Conservation (phyloP, 2,888 invertebrate species). For the Drosophila monieri region DNA sequence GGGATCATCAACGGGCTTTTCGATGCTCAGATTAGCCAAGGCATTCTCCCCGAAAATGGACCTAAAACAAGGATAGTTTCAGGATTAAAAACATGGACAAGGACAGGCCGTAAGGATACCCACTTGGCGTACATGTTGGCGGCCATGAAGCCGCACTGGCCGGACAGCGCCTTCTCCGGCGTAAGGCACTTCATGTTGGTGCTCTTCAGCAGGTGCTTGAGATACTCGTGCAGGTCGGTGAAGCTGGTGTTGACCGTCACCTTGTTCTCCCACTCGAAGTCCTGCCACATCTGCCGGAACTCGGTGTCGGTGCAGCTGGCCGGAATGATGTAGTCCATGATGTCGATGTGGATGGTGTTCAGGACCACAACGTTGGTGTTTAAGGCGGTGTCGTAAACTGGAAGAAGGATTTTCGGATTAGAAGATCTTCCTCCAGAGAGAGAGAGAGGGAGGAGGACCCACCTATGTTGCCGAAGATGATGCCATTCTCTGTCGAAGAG, state of each 20-base stretch:
- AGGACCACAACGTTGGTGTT: constrained; percentile 95
- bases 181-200: constrained; percentile 99
- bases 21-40: constrained; percentile 98
- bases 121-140: constrained; percentile 98
- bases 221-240: constrained; percentile 95
- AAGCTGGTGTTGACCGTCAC: constrained; percentile 96
- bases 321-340: constrained; percentile 99
- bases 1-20: constrained; percentile 94
- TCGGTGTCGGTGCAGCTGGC: constrained; percentile 97
- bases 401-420: background rate
- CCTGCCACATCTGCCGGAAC: constrained; percentile 99
- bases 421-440: background rate
- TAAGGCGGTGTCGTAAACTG: constrained; percentile 95
- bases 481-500: constrained; percentile 99
- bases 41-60: constrained; percentile 99
- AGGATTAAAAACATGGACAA: background rate
- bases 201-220: constrained; percentile 94
- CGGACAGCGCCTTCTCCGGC: constrained; percentile 97
- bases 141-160: constrained; percentile 99
- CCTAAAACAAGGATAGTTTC: constrained; percentile 80
- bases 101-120: constrained; percentile 19
- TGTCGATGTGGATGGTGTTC: constrained; percentile 99
- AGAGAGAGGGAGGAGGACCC: constrained; percentile 49
- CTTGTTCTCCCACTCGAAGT: constrained; percentile 99
- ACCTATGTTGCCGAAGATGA: constrained; percentile 99